phyloP scores from a whole-genome alignment of 2,113 vertebrate species.

The Atlantisia rogersi region DNA sequence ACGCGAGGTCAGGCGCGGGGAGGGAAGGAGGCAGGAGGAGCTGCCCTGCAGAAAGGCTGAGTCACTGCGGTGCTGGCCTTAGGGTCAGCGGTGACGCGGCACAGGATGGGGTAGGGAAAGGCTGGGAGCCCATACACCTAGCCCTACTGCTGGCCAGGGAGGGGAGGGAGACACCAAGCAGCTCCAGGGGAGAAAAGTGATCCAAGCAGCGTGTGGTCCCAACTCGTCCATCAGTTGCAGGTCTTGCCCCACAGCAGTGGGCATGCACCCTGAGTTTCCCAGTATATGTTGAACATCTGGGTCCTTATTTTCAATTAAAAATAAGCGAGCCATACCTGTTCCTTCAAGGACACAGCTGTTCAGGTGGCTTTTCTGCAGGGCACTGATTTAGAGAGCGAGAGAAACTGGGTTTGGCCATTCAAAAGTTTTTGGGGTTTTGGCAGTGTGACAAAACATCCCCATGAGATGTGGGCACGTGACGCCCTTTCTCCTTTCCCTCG shows the following conservation, averaged over 20 bases:
- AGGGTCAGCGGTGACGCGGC: not conserved
- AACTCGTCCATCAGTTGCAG: not conserved
- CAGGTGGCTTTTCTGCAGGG: not conserved
- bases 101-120: not conserved
- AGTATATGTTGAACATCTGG: not conserved
- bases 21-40: not conserved
- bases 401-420: not conserved
- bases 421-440: not conserved
- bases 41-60: not conserved
- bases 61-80: not conserved
- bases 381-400: not conserved
- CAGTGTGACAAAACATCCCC: not conserved
- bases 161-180: not conserved
- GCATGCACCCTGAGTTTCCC: not conserved
- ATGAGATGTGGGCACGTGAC: not conserved
- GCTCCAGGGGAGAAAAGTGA: not conserved
- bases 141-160: not conserved
- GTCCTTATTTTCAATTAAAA: not conserved
- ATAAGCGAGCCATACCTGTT: not conserved
- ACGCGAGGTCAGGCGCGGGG: not conserved
- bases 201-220: fast-evolving
- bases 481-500: not conserved
- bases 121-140: not conserved
- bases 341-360: not conserved
- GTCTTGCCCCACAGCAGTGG: not conserved